phyloP scores from a whole-genome alignment of 1,140 invertebrate species.

The Mycetomoellerius zeteki region DNA sequence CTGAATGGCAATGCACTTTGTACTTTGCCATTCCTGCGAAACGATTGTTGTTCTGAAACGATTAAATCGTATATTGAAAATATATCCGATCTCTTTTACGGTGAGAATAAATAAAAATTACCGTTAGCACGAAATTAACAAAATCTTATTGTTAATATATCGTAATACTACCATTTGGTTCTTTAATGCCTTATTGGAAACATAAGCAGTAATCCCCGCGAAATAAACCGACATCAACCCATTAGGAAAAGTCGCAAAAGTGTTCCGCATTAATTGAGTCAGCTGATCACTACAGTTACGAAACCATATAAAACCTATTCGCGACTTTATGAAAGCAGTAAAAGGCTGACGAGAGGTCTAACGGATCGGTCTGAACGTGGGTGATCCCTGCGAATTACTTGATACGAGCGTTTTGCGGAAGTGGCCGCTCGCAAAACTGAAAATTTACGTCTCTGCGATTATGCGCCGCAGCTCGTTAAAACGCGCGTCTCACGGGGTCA shows the following conservation, averaged over 20 bases:
- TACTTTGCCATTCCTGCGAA: background rate
- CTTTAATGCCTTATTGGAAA: background rate
- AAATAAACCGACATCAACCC: background rate
- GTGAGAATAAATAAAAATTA: background rate
- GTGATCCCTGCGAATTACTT: conserved; percentile 50
- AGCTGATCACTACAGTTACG: conserved; percentile 42
- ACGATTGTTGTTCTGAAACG: background rate
- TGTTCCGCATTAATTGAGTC: conserved; percentile 26
- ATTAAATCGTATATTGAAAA: background rate
- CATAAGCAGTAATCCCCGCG: background rate
- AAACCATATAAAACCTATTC: conserved; percentile 15
- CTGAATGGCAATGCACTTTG: conserved; percentile 16
- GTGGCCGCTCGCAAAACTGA: conserved; percentile 51
- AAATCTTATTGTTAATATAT: background rate
- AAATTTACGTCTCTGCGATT: conserved; percentile 59
- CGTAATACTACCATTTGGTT: background rate
- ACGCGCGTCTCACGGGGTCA: conserved; percentile 43
- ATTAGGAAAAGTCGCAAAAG: conserved; percentile 34
- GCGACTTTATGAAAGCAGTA: conserved; percentile 43
- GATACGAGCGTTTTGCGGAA: conserved; percentile 23
- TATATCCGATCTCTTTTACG: background rate
- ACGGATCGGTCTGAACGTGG: conserved; percentile 48
- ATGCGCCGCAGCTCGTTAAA: conserved; percentile 57
- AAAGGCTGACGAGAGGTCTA: conserved; percentile 29
- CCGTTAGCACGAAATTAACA: background rate